Percentiles rank a stretch among this genome's conserved stretches.
Evolutionary conservation across 2,113 vertebrate species (phyloP).

Genomic region (Octodon degus): DNA sequence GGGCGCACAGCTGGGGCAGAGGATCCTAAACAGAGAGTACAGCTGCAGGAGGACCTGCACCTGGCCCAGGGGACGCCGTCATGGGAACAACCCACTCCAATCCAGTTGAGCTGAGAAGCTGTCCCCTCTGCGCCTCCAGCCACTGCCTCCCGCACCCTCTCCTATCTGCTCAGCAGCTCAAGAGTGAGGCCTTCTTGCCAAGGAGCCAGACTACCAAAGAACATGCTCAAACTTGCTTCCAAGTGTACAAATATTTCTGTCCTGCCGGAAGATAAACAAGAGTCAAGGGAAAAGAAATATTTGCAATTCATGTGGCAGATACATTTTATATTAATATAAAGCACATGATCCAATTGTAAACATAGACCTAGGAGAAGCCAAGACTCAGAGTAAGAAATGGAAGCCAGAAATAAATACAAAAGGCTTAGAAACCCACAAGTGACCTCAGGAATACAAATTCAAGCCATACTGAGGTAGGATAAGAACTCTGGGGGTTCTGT

Average conservation of each 20-base stretch:
- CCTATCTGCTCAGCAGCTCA: neutral
- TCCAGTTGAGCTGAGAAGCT: neutral
- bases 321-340: neutral
- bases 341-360: neutral
- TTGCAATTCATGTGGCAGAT: neutral
- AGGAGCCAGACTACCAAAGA: neutral
- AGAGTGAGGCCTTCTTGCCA: neutral
- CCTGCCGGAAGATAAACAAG: neutral
- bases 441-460: neutral
- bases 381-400: neutral
- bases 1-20: neutral
- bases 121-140: neutral
- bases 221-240: neutral
- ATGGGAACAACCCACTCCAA: too few relatives aligned
- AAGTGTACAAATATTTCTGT: neutral
- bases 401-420: neutral
- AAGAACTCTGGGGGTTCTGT: neutral
- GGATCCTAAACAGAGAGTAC: neutral
- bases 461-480: neutral
- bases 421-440: too few relatives aligned
- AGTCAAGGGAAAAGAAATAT: neutral
- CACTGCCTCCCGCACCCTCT: neutral
- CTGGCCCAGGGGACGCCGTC: neutral
- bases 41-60: neutral
- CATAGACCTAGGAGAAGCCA: neutral